Conservation (phyloP, 2,113 vertebrate species). For the Platysternon megacephalum region DNA sequence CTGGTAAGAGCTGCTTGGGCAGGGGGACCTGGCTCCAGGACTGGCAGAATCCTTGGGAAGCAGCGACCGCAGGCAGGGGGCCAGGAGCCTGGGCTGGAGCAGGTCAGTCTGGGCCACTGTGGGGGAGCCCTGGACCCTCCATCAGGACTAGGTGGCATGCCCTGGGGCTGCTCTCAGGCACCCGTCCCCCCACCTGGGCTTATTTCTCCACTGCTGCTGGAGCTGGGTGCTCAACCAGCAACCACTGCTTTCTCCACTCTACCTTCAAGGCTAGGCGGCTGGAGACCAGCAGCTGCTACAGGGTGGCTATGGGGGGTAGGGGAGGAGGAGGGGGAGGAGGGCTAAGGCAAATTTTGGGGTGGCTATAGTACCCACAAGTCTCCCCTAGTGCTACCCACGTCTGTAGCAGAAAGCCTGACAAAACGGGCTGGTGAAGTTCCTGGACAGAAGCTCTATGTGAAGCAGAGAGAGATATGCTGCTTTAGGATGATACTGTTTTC, state of each 20-base stretch:
- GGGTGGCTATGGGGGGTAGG: background rate
- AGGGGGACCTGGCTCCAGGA: background rate
- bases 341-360: background rate
- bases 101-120: background rate
- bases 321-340: no score
- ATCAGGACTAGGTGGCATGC: background rate
- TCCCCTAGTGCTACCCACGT: background rate
- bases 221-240: background rate
- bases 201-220: background rate
- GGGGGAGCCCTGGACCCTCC: background rate
- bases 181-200: background rate
- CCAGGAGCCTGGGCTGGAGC: background rate
- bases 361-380: background rate
- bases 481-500: background rate
- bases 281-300: background rate
- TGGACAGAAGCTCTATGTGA: background rate
- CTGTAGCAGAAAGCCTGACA: background rate
- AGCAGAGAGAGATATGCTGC: background rate
- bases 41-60: background rate
- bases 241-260: background rate
- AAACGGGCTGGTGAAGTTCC: background rate
- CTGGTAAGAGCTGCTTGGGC: no score
- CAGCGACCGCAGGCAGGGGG: background rate
- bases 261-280: background rate
- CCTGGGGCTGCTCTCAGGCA: background rate